Conservation (phyloP, 2,113 vertebrate genomes). For the Pholis gunnellus region DNA sequence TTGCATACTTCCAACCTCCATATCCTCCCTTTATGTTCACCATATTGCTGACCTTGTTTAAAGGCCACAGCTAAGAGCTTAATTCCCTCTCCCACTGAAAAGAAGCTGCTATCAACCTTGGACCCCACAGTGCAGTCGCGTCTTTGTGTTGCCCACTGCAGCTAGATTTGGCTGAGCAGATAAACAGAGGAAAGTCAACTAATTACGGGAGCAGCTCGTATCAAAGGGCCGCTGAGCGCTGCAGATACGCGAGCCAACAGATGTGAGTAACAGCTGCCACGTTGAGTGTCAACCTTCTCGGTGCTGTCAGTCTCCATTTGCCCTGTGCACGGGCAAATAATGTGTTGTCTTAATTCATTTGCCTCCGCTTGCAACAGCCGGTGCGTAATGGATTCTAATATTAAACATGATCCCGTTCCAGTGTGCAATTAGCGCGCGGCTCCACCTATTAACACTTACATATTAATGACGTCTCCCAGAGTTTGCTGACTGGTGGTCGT, state of each 20-base stretch:
- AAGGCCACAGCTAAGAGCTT: constrained; percentile 32
- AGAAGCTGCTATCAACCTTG: constrained; percentile 20
- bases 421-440: constrained; percentile 78
- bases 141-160: constrained; percentile 45
- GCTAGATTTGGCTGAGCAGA: constrained; percentile 34
- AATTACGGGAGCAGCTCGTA: constrained; percentile 73
- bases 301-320: constrained; percentile 77
- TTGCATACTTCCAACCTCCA: constrained; percentile 7
- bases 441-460: constrained; percentile 81
- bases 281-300: constrained; percentile 74
- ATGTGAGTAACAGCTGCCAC: constrained; percentile 81
- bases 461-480: constrained; percentile 72
- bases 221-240: constrained; percentile 76
- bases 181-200: constrained; percentile 64
- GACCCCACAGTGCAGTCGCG: background rate
- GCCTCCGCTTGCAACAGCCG: constrained; percentile 66
- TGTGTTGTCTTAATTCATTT: constrained; percentile 82
- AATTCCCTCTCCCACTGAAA: constrained; percentile 14
- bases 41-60: constrained; percentile 44
- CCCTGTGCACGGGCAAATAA: constrained; percentile 73
- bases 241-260: constrained; percentile 70
- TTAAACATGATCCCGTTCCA: constrained; percentile 76
- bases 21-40: constrained; percentile 6
- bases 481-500: constrained; percentile 53
- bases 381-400: constrained; percentile 78